These are phyloP conservation scores for Botrylloides violaceus DNA, from an alignment of 23 tunicate species.

Conservation along the genomic window DNA sequence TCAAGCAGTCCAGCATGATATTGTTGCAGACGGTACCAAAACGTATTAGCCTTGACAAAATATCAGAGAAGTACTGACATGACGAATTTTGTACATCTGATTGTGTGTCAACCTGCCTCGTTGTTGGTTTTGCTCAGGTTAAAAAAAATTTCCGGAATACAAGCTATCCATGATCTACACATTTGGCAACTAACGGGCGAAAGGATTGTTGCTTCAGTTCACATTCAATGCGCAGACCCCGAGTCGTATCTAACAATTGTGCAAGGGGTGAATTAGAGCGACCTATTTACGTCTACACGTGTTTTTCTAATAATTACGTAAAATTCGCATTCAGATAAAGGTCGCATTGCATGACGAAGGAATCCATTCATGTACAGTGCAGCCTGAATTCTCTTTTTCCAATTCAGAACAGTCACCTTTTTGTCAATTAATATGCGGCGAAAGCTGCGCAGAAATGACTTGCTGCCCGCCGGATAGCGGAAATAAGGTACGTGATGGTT, in stretches of 20 bases:
- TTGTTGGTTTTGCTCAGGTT: slow-evolving; percentile 26
- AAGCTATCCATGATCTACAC: slow-evolving; percentile 90
- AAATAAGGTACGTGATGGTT: not conserved
- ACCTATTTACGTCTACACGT: too few relatives aligned
- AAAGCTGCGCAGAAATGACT: slow-evolving; percentile 39
- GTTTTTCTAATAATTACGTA: too few relatives aligned
- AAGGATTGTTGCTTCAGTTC: slow-evolving; percentile 83
- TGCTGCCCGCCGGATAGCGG: slow-evolving; percentile 40
- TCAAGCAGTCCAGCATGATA: slow-evolving; percentile 79
- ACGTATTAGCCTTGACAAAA: slow-evolving; percentile 36
- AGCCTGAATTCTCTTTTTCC: slow-evolving; percentile 79
- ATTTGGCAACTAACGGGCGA: slow-evolving; percentile 94
- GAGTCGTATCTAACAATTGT: slow-evolving; percentile 46
- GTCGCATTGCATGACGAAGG: slow-evolving; percentile 48
- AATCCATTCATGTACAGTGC: slow-evolving; percentile 82
- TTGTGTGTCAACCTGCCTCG: not conserved
- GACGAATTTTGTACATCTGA: not conserved
- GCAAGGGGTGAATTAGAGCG: slow-evolving; percentile 65
- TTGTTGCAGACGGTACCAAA: slow-evolving; percentile 86
- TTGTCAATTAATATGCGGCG: slow-evolving; percentile 54
- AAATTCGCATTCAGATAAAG: slow-evolving; percentile 33
- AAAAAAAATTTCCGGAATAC: slow-evolving; percentile 55
- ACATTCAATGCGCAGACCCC: slow-evolving; percentile 54
- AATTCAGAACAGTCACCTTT: slow-evolving; percentile 16
- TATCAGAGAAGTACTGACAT: not conserved